Percentiles rank a stretch among this genome's conserved stretches.
Evolutionary conservation across 37 sponge, comb jelly and placozoan species (phyloP).

Genomic region (Halichondria panicea): DNA sequence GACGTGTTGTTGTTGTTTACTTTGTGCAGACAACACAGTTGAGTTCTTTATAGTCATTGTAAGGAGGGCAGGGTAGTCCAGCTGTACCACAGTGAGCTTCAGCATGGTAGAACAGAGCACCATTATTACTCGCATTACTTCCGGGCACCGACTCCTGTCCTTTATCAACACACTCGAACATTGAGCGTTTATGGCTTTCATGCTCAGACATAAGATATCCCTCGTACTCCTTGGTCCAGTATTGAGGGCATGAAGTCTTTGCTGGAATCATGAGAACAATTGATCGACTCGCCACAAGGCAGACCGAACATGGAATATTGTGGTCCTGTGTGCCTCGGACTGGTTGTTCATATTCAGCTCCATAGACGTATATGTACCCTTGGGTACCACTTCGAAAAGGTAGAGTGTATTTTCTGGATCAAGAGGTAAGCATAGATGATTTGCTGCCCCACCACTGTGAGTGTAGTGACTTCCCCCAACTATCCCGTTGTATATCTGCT

Average conservation of each 20-base stretch:
- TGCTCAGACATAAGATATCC: constrained; percentile 45
- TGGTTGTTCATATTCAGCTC: constrained; percentile 49
- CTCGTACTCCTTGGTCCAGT: constrained; percentile 51
- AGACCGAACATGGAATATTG: constrained; percentile 57
- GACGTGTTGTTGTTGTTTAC: no score
- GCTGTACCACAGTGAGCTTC: constrained; percentile 33
- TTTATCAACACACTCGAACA: constrained; percentile 44
- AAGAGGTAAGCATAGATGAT: constrained; percentile 21
- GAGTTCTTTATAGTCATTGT: constrained; percentile 38
- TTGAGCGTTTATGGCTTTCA: not conserved
- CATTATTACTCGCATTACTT: constrained; percentile 8
- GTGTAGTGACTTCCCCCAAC: not conserved
- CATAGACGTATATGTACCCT: constrained; percentile 17
- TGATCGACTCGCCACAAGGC: constrained; percentile 14
- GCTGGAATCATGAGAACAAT: constrained; percentile 45
- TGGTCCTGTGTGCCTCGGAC: not conserved
- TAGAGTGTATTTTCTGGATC: constrained; percentile 30
- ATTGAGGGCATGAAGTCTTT: constrained; percentile 12
- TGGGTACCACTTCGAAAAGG: constrained; percentile 13
- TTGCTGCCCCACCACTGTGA: constrained; percentile 7
- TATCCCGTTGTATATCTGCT: no score
- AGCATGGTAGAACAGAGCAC: constrained; percentile 36
- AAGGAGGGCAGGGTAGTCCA: constrained; percentile 49
- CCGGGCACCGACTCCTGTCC: constrained; percentile 18
- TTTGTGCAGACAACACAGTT: constrained; percentile 62